These are phyloP conservation scores for Anoplius nigerrimus DNA, from an alignment of 2,888 invertebrate genomes.

Conservation along the genomic window DNA sequence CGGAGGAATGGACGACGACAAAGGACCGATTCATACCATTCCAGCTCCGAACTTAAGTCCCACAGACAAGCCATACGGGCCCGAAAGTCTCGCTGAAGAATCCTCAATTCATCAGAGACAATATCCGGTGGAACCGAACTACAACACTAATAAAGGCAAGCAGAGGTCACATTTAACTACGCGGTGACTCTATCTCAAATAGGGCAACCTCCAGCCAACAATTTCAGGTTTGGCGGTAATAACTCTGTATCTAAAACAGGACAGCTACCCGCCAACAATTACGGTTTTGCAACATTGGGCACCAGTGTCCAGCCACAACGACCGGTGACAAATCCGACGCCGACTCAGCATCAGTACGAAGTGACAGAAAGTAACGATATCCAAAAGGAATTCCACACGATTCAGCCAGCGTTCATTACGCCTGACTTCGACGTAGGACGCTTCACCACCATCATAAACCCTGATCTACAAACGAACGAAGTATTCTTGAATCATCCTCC, in stretches of 20 bases:
- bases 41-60: constrained; percentile 89
- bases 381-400: constrained; percentile 55
- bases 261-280: constrained; percentile 19
- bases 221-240: not conserved
- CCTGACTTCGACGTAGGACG: constrained; percentile 62
- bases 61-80: constrained; percentile 79
- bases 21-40: constrained; percentile 90
- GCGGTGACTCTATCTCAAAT: constrained; percentile 8
- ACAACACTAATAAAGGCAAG: constrained; percentile 52
- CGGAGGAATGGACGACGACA: constrained; percentile 70
- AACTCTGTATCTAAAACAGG: constrained; percentile 9
- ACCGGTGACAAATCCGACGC: constrained; percentile 50
- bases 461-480: constrained; percentile 61
- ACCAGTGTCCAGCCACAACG: constrained; percentile 49
- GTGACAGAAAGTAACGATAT: constrained; percentile 66
- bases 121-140: constrained; percentile 42
- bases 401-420: constrained; percentile 54
- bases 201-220: constrained; percentile 12
- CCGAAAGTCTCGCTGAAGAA: constrained; percentile 61
- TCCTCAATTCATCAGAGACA: constrained; percentile 36
- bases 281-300: constrained; percentile 29
- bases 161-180: not conserved
- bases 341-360: constrained; percentile 62
- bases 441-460: constrained; percentile 51
- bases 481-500: constrained; percentile 58